Conservation (phyloP, 2,888 invertebrate genomes). For the Nomada ferruginata region DNA sequence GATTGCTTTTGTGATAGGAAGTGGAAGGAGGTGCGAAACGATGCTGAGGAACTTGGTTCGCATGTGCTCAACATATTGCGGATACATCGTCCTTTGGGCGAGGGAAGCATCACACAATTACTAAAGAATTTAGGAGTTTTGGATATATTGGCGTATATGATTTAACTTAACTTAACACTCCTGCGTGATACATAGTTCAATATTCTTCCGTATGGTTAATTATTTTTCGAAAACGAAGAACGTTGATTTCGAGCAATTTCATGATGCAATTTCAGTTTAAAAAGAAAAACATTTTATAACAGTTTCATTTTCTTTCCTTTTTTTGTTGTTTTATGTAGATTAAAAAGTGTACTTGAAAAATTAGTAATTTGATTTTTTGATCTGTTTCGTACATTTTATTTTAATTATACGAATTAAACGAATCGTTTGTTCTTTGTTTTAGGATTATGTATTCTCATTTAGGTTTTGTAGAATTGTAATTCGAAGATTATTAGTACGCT, state of each 20-base stretch:
- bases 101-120: neutral
- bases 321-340: neutral
- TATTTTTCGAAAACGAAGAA: neutral
- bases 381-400: conserved; percentile 6
- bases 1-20: conserved; percentile 39
- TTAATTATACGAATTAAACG: neutral
- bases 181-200: neutral
- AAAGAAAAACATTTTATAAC: neutral
- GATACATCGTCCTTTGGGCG: neutral
- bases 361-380: neutral
- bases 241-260: neutral
- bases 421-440: neutral
- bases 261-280: neutral
- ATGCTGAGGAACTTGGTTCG: conserved; percentile 17
- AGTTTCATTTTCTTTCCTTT: neutral
- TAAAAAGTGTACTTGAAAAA: neutral
- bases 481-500: neutral
- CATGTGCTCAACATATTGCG: conserved; percentile 7
- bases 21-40: conserved; percentile 28
- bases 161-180: conserved; percentile 27
- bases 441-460: neutral
- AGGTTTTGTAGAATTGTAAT: conserved; percentile 1
- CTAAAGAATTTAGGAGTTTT: neutral
- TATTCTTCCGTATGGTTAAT: neutral
- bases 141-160: neutral